A percentile compares a stretch with the other conserved stretches of the same genome.
Evolutionary conservation across 2,797 vertebrate genomes (phyloP).

Genomic region (Rhynchonycteris naso): DNA sequence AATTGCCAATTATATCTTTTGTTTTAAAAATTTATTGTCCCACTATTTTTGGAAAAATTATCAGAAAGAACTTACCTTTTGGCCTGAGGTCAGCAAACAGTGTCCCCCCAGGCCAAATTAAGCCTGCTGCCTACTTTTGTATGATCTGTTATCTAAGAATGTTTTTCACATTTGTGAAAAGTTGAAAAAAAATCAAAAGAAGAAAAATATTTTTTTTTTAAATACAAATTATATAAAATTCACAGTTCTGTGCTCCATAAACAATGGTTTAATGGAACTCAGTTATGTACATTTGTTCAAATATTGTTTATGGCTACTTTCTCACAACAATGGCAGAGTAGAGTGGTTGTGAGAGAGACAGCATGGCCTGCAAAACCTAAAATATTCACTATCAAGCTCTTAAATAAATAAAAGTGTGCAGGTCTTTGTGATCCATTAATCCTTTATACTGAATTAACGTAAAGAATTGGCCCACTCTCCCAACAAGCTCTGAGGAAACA

Average conservation of each 20-base stretch:
- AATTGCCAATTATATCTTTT: background rate
- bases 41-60: background rate
- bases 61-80: background rate
- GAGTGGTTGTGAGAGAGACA: background rate
- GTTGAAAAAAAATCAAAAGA: slow-evolving; percentile 7
- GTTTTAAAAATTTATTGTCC: background rate
- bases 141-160: background rate
- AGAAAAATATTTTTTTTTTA: background rate
- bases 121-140: background rate
- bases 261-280: background rate
- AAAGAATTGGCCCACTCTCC: background rate
- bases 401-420: background rate
- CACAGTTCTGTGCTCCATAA: background rate
- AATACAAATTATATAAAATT: too few species aligned
- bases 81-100: background rate
- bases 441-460: background rate
- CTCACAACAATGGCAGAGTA: background rate
- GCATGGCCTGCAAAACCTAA: background rate
- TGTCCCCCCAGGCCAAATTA: background rate
- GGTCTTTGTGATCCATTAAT: background rate
- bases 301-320: background rate
- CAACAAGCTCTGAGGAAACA: background rate
- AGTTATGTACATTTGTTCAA: background rate
- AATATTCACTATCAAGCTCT: background rate
- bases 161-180: background rate